Evolutionary conservation across 2,113 vertebrate genomes (phyloP), one percentile per base, ranked within the genome.

Genomic region (Felis chaus): DNA sequence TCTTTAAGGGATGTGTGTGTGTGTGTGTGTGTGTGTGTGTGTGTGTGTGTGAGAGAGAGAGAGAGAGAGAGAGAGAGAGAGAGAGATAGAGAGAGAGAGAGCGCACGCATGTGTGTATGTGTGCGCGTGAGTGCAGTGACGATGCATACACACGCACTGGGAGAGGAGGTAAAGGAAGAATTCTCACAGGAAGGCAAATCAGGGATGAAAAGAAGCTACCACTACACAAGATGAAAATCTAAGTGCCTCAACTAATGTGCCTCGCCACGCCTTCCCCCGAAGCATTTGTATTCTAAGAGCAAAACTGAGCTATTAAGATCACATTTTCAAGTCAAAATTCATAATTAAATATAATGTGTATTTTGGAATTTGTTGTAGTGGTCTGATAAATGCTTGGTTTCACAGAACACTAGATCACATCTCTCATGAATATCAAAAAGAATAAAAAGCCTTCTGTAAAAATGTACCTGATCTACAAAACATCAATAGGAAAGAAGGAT

Each of bases 261-360:
- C 27, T 11, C 50, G 50, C 25, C 27, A 19, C 1, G 2, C 14
- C 41, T 50, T 66, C 39, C 31, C 36, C 39, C 31, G 71, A 88
- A 66, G 61, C 53, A 61, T 13, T 55, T 66, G 27, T 92, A 63
- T 65, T 94, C 63, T 96, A 83, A 89, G 23, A 65, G 11, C 29
- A 93, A 27, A 95, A 76, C 0, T 92, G 6, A 96, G 92, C 74
- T 85, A 65, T 74, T 76, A 81, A 84, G 41, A 79, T 73, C 68
- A 91, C 5, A 76, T 53, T 93, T 94, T 91, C 21, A 95, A 92
- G 57, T 80, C 71, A 50, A 83, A 95, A 90, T 92, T 89, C 27
- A 25, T 76, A 95, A 94, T 79, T 86, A 95, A 83, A 89, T 88
- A 19, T 89, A 66, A 93, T 36, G 29, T 78, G 27, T 78, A 84